These are phyloP conservation scores for Rotaria sp. DNA, from an alignment of 2,888 invertebrate genomes.

Conservation along the genomic window DNA sequence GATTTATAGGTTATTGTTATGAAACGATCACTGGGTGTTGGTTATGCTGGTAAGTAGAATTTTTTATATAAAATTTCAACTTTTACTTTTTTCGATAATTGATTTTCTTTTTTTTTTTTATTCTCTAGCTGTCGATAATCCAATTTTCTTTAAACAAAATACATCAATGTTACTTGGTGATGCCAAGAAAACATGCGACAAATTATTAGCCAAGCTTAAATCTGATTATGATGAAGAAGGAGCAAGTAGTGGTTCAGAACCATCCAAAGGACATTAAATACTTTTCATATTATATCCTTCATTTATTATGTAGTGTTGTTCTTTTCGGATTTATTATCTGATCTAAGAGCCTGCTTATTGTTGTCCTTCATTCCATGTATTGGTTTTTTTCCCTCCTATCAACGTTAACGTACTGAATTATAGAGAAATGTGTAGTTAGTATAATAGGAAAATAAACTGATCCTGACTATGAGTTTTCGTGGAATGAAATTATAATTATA, in stretches of 20 bases:
- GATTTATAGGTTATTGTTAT: conserved; percentile 70
- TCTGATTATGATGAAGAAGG: conserved; percentile 33
- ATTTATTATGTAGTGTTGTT: background rate
- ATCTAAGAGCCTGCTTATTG: no score
- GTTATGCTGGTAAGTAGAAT: conserved; percentile 63
- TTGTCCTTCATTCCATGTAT: no score
- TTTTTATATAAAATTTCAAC: no score
- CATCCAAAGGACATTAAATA: background rate
- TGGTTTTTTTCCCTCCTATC: no score
- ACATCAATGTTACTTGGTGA: conserved; percentile 77
- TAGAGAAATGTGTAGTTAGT: no score
- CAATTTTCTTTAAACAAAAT: conserved; percentile 80
- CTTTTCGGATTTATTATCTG: background rate
- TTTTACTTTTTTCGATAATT: background rate
- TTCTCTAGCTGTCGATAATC: conserved; percentile 74
- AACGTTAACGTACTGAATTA: no score
- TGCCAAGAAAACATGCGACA: conserved; percentile 81
- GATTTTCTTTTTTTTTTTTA: background rate
- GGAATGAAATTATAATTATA: no score
- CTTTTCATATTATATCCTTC: background rate
- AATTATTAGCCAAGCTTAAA: conserved; percentile 62
- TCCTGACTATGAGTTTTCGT: no score
- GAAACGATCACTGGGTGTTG: conserved; percentile 77
- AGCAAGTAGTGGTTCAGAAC: background rate
- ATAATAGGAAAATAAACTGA: no score